Evolutionary conservation across 2,113 vertebrate species (phyloP), one percentile per base, ranked within the genome.

Genomic region (Nanorana parkeri): DNA sequence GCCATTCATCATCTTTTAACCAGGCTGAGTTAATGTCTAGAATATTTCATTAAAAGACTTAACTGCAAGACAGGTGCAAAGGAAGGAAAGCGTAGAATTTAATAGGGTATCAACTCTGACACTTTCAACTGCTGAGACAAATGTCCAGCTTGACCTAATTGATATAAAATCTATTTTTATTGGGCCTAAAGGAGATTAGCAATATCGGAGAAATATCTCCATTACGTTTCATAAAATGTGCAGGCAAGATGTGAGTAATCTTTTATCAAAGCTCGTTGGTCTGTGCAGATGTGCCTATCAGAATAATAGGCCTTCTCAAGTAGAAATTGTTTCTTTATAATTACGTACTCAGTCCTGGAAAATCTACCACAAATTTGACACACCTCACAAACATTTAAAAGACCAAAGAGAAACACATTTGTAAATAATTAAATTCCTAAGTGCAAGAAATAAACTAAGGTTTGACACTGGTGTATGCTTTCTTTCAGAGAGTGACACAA

Each of bases 1-100:
- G 65, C 72, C 80, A 83, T 83, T 74, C 80, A 83, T 83, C 80
- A 83, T 83, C 65, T 83, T 83, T 75, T 76, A 83, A 81, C 80
- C 60, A 54, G 80, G 65, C 71, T 76, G 80, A 83, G 80, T 83
- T 83, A 83, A 83, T 83, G 80, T 83, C 80, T 83, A 83, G 80
- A 83, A 83, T 83, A 83, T 83, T 83, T 76, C 76, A 83, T 83
- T 83, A 68, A 83, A 83, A 68, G 28, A 60, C 72, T 83, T 76
- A 83, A 83, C 80, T 47, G 32, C 61, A 68, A 47, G 80, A 83
- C 80, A 83, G 80, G 80, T 83, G 80, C 80, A 83, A 66, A 76
- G 80, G 28, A 67, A 60, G 63, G 72, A 83, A 67, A 58, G 64
- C 32, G 19, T 16, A 10, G 52, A 28, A 76, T 83, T 83, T 83